Conservation (phyloP, 2,888 invertebrate species). For the Coelinius sp. region DNA sequence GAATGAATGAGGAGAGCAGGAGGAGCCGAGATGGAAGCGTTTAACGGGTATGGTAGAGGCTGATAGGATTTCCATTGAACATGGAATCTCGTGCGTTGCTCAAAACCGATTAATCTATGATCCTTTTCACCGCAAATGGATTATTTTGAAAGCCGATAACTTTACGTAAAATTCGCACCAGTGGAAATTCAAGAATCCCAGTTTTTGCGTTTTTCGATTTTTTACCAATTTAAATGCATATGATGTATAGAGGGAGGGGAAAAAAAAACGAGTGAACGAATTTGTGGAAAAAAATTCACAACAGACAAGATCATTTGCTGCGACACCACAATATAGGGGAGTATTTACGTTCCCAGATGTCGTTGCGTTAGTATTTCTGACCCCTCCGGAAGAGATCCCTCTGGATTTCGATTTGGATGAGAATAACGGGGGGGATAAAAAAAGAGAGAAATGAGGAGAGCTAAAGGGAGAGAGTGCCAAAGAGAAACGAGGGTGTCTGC, state of each 20-base stretch:
- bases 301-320: conserved; percentile 30
- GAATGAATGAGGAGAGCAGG: neutral
- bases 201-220: neutral
- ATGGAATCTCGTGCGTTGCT: conserved; percentile 35
- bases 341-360: conserved; percentile 37
- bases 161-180: conserved; percentile 32
- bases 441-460: neutral
- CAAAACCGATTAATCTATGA: conserved; percentile 41
- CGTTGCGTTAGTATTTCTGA: conserved; percentile 16
- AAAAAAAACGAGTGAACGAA: conserved; percentile 9
- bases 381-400: conserved; percentile 21
- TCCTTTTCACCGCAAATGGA: conserved; percentile 35
- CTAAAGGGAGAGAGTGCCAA: neutral
- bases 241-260: neutral
- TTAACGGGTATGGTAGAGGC: conserved; percentile 37
- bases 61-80: conserved; percentile 41
- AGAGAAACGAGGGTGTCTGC: conserved; percentile 15
- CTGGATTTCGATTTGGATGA: conserved; percentile 16
- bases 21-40: conserved; percentile 16
- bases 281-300: neutral
- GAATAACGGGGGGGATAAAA: conserved; percentile 3
- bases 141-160: conserved; percentile 38
- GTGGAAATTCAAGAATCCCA: neutral
- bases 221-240: neutral
- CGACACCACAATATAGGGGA: conserved; percentile 18